A percentile compares a stretch with the other conserved stretches of the same genome.
These are phyloP conservation scores for Aplysia californica DNA, from an alignment of 1,140 invertebrate genomes.

Conservation along the genomic window DNA sequence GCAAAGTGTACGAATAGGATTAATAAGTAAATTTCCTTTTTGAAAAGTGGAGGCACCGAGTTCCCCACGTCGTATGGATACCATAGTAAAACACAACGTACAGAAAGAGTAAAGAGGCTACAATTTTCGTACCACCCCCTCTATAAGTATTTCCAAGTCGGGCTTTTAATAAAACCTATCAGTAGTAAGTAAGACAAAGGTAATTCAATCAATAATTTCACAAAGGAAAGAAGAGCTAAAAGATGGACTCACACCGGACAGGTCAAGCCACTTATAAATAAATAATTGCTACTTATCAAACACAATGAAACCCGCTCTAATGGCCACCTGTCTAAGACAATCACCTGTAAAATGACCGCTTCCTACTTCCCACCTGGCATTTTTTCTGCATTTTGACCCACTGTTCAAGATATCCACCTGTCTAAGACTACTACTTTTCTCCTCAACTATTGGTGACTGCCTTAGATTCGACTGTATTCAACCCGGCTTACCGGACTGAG, in stretches of 20 bases:
- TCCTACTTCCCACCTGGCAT: too few species aligned
- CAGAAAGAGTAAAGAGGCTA: too few species aligned
- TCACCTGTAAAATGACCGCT: too few species aligned
- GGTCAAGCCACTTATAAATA: not conserved
- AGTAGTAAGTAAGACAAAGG: not conserved
- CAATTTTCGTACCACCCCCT: too few species aligned
- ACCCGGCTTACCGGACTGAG: not conserved
- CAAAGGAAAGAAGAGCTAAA: not conserved
- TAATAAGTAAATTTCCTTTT: too few species aligned
- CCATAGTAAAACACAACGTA: too few species aligned
- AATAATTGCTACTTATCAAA: not conserved
- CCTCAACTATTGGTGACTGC: not conserved
- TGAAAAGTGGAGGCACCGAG: too few species aligned
- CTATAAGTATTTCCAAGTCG: not conserved
- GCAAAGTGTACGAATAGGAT: too few species aligned
- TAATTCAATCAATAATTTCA: not conserved
- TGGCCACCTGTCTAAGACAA: not conserved
- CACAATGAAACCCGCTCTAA: not conserved
- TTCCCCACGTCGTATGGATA: too few species aligned
- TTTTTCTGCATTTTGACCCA: too few species aligned
- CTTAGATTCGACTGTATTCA: not conserved
- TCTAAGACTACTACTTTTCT: too few species aligned
- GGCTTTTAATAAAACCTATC: not conserved
- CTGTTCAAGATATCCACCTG: too few species aligned
- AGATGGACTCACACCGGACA: not conserved